Percentiles rank a stretch among this genome's conserved stretches.
phyloP scores from a whole-genome alignment of 2,888 invertebrate genomes.

The Magallana nippona region DNA sequence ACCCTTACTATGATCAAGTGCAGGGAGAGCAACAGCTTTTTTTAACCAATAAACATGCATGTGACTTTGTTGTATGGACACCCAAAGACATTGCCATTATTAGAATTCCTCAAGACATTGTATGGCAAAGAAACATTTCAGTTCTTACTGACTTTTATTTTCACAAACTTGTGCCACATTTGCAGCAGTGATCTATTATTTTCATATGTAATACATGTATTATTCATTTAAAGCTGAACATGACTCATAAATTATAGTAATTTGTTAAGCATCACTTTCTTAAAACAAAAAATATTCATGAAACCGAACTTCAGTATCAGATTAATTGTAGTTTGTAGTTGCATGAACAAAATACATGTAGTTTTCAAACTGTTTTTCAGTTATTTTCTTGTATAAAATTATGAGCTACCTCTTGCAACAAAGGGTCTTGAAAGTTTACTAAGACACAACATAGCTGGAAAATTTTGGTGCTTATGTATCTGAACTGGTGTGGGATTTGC shows the following conservation, averaged over 20 bases:
- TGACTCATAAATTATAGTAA: no score
- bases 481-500: conserved; percentile 38
- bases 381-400: conserved; percentile 29
- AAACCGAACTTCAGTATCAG: neutral
- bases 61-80: conserved; percentile 40
- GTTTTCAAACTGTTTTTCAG: conserved; percentile 18
- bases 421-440: conserved; percentile 42
- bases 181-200: neutral
- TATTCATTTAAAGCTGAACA: no score
- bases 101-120: conserved; percentile 7
- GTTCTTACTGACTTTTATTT: conserved; percentile 31
- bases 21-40: conserved; percentile 39
- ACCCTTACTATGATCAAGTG: conserved; percentile 35
- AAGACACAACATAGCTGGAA: conserved; percentile 40
- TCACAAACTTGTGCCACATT: neutral
- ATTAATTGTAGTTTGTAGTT: neutral
- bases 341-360: neutral
- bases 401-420: conserved; percentile 37
- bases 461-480: conserved; percentile 39
- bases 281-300: no score
- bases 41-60: neutral
- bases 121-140: neutral
- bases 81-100: conserved; percentile 34
- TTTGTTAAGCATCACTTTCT: no score
- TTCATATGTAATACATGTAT: neutral